Evolutionary conservation across 2,888 invertebrate species (phyloP).

Genomic region (Dynastes grantii): DNA sequence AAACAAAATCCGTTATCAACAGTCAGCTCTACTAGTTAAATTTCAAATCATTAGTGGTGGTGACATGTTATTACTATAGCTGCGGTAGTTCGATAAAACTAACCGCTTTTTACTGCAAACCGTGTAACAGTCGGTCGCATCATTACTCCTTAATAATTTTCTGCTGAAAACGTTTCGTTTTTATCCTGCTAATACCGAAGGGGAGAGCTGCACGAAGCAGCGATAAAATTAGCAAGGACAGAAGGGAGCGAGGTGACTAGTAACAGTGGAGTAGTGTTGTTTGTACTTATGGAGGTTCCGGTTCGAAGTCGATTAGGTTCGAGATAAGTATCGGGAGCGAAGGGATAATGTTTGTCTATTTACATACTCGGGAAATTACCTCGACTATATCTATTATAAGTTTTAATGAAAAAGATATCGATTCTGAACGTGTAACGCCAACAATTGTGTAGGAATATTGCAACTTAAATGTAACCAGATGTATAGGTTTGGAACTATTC

Average conservation of each 20-base stretch:
- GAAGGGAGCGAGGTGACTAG: conserved; percentile 7
- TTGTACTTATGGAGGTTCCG: conserved; percentile 5
- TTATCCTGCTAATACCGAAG: conserved; percentile 3
- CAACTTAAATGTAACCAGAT: no score
- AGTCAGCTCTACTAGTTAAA: neutral
- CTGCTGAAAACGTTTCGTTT: conserved; percentile 28
- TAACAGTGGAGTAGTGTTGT: neutral
- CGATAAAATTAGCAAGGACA: conserved; percentile 25
- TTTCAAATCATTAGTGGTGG: neutral
- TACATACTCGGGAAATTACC: conserved; percentile 31
- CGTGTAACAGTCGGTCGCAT: conserved; percentile 37
- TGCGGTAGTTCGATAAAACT: conserved; percentile 3
- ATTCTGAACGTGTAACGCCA: neutral
- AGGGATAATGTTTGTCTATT: conserved; percentile 35
- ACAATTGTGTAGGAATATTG: no score
- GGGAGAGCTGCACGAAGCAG: conserved; percentile 7
- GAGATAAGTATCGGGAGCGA: conserved; percentile 28
- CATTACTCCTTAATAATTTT: conserved; percentile 30
- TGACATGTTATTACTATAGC: neutral
- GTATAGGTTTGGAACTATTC: no score
- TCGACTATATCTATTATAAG: conserved; percentile 30
- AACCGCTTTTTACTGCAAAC: conserved; percentile 9
- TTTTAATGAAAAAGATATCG: conserved; percentile 29
- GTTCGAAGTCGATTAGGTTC: conserved; percentile 3
- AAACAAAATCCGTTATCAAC: no score